Base-by-base conservation (phyloP, 2,888 invertebrate genomes). In the Noctua janthina region DNA sequence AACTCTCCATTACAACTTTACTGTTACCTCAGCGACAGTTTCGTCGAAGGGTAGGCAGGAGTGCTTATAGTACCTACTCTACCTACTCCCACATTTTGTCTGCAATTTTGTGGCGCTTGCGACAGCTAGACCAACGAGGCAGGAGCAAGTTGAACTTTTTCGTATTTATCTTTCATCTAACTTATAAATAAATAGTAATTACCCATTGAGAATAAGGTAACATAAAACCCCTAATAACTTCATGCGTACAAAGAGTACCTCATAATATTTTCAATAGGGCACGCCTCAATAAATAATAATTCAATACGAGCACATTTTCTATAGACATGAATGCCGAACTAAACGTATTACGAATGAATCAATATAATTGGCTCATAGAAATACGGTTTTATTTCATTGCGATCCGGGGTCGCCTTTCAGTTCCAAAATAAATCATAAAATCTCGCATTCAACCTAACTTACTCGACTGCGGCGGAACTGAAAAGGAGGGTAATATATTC, bases 301-400 rank as follows among this genome's bases (percentile, higher is more conserved):
- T 74, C 74, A 67, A 83, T 67, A 49, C 66, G 70, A 70, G 54
- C 11, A n/a, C n/a, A 35, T 70, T 74, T 79, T 84, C 39, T 74
- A 71, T 67, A 59, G 66, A 20, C 46, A 20, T 69, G 79, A 79
- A 79, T 46, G n/a, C 17, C 23, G 43, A 23, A 81, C 64, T 64
- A 78, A 84, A 79, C 20, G 15, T 59, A 74, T 80, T 54, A 43
- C 59, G 64, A 73, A 59, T 66, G 59, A 70, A 62, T 59, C n/a
- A 70, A 62, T 20, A 70, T 74, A 79, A 80, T 83, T 83, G 85
- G 23, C 59, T 70, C 66, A 59, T 43, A 66, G 46, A 67, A 74
- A 74, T 74, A 66, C n/a, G 39, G 15, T 39, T 76, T 62, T 77
- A 83, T 81, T 81, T 76, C n/a, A 69, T 69, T 62, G 17, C 15